Conservation (phyloP, 30 jellyfish, hydroid and myxozoan species). For the Phacellophora camtschatica region DNA sequence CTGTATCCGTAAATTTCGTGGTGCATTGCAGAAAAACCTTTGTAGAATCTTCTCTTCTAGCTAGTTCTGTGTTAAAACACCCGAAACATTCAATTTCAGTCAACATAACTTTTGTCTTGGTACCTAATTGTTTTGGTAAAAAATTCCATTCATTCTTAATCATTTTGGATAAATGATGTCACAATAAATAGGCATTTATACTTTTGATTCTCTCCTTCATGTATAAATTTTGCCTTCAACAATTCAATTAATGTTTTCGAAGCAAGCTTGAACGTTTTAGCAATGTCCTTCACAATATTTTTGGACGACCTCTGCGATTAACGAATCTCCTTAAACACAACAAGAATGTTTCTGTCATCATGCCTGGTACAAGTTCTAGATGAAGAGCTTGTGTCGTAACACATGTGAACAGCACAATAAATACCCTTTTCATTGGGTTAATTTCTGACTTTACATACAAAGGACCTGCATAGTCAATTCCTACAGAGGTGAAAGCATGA, state of each 20-base stretch:
- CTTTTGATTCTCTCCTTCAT: too few species aligned
- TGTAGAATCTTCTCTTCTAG: too few species aligned
- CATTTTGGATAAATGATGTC: too few species aligned
- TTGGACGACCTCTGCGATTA: background rate
- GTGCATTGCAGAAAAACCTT: too few species aligned
- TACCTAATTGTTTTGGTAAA: too few species aligned
- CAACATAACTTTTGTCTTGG: too few species aligned
- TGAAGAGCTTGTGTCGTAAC: background rate
- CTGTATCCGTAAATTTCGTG: too few species aligned
- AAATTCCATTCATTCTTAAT: background rate
- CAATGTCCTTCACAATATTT: background rate
- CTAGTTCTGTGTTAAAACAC: too few species aligned
- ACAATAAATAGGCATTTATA: too few species aligned
- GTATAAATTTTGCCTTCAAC: background rate
- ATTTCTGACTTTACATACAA: background rate
- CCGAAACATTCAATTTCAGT: too few species aligned
- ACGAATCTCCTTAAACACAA: background rate
- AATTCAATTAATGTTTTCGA: background rate
- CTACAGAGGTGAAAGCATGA: background rate
- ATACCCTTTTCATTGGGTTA: background rate
- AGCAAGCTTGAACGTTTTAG: background rate
- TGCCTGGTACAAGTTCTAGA: background rate
- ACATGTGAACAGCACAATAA: background rate
- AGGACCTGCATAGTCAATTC: slow-evolving; percentile 33
- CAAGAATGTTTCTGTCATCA: background rate